Evolutionary conservation across 2,888 invertebrate species (phyloP).

Genomic region (Fissipunctia ypsillon): DNA sequence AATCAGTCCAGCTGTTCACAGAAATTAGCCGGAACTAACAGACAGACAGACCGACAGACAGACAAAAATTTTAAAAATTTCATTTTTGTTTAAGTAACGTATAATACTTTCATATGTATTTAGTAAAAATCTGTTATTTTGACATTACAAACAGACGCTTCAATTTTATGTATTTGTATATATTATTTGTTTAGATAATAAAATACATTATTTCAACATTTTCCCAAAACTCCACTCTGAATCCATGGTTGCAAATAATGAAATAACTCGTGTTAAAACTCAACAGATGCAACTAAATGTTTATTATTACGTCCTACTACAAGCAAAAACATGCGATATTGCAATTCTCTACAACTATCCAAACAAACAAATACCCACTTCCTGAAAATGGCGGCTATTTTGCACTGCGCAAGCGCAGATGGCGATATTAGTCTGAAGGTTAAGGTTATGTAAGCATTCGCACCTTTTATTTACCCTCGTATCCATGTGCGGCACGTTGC

Average conservation of each 20-base stretch:
- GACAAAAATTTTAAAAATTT: too few relatives aligned
- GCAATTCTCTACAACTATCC: constrained; percentile 12
- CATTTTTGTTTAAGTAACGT: too few relatives aligned
- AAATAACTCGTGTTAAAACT: neutral
- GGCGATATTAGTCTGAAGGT: constrained; percentile 46
- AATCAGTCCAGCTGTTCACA: too few relatives aligned
- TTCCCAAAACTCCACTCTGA: neutral
- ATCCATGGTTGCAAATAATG: neutral
- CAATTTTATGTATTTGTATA: too few relatives aligned
- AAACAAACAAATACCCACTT: constrained; percentile 32
- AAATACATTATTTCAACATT: neutral
- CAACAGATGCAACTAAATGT: neutral
- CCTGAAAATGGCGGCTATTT: constrained; percentile 37
- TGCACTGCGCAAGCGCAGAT: constrained; percentile 31
- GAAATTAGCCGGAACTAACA: too few relatives aligned
- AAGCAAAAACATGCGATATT: constrained; percentile 4
- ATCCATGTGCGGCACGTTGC: neutral
- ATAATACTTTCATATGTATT: too few relatives aligned
- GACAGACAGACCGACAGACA: too few relatives aligned
- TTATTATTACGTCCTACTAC: neutral
- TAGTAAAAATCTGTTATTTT: too few relatives aligned
- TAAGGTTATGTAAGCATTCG: constrained; percentile 27
- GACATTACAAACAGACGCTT: too few relatives aligned
- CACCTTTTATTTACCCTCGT: constrained; percentile 38
- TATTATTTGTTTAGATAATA: too few relatives aligned